Base-by-base conservation (phyloP, 2,113 vertebrate genomes). In the Xyliphius kryptos region DNA sequence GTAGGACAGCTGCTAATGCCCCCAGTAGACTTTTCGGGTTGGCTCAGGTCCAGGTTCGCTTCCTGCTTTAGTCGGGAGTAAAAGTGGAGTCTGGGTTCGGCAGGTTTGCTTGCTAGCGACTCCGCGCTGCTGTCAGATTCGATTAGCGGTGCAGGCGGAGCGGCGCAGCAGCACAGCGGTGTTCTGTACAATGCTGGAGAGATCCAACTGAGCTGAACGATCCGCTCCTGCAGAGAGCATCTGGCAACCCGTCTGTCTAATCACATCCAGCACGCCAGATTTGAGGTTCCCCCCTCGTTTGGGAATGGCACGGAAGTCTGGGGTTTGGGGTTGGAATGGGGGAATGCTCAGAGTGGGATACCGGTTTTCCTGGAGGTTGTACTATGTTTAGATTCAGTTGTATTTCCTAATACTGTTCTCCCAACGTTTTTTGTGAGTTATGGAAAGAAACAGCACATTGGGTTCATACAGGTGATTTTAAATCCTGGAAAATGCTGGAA, bases 211-310 rank as follows among this genome's bases (percentile, higher is more conserved):
- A 9, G n/a, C 5, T n/a, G 14, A 43, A 51, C 12, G 1, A 43
- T 32, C 22, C 36, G 13, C 56, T 58, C 48, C 64, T 62, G 56
- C 68, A 71, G 61, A 64, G 60, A 67, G 60, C 72, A 71, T 60
- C 72, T 70, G 64, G 61, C 40, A 56, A 67, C 37, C 44, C 19
- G 16, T 67, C 64, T 56, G 63, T 26, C 11, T 47, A 40, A 44
- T 22, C 22, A 21, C n/a, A 36, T 32, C 44, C 61, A 50, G 56
- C 50, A 43, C 38, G 51, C 37, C 53, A 16, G 55, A 43, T 6
- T 12, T 55, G 37, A 37, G 54, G 21, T 15, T 55, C 37, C 43
- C 6, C n/a, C 5, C 14, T n/a, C 5, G 51, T 14, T 53, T n/a
- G 20, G 21, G 8, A 12, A 37, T 17, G 15, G 20, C 49, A 36